Percentiles rank a stretch among this genome's conserved stretches.
Conservation (phyloP, 2,113 vertebrate species). For the Dasypus novemcinctus region DNA sequence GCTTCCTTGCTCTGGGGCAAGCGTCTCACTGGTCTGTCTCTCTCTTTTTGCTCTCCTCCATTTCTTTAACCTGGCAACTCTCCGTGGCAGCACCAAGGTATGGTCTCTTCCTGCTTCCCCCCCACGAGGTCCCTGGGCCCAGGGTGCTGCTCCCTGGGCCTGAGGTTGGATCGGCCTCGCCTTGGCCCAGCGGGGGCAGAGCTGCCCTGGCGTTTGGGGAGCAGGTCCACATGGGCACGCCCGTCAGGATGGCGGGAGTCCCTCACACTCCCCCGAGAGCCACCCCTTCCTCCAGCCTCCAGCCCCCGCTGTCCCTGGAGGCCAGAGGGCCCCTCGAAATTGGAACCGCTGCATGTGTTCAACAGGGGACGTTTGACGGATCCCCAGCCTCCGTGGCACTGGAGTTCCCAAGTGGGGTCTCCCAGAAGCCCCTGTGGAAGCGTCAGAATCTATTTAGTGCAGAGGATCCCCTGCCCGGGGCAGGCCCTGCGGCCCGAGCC, state of each 20-base stretch:
- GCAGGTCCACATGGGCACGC: background rate
- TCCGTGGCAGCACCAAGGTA: slow-evolving; percentile 74
- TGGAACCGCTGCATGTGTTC: background rate
- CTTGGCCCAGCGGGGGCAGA: background rate
- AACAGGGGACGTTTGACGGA: background rate
- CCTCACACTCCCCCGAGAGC: background rate
- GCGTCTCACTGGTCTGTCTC: slow-evolving; percentile 66
- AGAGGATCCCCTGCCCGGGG: background rate
- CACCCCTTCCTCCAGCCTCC: too few relatives aligned
- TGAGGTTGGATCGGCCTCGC: background rate
- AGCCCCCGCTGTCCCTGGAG: background rate
- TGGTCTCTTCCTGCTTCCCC: slow-evolving; percentile 20
- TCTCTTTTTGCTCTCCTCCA: slow-evolving; percentile 72
- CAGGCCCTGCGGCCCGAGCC: background rate
- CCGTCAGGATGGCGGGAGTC: background rate
- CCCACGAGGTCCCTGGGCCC: background rate
- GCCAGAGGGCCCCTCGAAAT: background rate
- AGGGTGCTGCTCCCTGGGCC: background rate
- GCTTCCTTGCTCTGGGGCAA: background rate
- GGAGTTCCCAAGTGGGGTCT: background rate
- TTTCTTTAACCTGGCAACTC: slow-evolving; percentile 71
- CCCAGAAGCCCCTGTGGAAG: background rate
- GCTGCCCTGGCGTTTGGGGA: background rate
- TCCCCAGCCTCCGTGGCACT: background rate
- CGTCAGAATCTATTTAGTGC: background rate